Percentiles rank a stretch among this genome's conserved stretches.
phyloP scores from a whole-genome alignment of 2,797 vertebrate genomes.

The Sebastes goodei region DNA sequence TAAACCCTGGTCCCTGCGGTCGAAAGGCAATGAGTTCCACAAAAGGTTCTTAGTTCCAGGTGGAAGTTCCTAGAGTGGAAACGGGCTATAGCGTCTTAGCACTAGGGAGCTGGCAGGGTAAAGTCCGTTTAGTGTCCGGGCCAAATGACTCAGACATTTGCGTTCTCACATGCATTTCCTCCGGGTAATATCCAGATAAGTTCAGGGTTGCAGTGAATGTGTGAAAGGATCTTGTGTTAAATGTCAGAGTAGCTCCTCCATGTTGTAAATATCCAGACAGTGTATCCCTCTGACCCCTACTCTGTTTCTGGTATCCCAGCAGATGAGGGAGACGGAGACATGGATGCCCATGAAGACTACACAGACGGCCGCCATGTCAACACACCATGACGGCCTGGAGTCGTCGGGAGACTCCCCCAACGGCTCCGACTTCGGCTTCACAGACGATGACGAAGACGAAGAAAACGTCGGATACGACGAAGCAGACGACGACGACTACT shows the following conservation, averaged over 20 bases:
- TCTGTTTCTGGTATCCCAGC: slow-evolving; percentile 62
- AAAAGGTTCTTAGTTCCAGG: no score
- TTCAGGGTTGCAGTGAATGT: no score
- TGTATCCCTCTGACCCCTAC: slow-evolving; percentile 28
- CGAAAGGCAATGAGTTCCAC: no score
- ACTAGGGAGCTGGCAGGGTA: no score
- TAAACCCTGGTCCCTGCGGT: no score
- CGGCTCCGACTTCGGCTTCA: slow-evolving; percentile 64
- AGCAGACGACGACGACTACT: background rate
- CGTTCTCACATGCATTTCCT: no score
- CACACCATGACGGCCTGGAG: slow-evolving; percentile 52
- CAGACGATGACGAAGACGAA: slow-evolving; percentile 75
- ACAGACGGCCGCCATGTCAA: slow-evolving; percentile 39
- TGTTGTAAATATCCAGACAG: background rate
- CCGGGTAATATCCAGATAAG: no score
- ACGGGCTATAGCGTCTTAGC: no score
- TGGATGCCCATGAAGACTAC: slow-evolving; percentile 86
- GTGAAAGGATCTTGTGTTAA: no score
- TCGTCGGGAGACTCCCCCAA: slow-evolving; percentile 85
- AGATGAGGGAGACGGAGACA: slow-evolving; percentile 95
- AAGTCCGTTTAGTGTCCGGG: no score
- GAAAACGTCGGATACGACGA: slow-evolving; percentile 6
- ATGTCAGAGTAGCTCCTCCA: background rate
- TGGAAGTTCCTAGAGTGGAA: no score
- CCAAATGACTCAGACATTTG: no score